These are phyloP conservation scores for Cryptomyrus ogoouensis DNA, from an alignment of 2,113 vertebrate species.

Conservation along the genomic window DNA sequence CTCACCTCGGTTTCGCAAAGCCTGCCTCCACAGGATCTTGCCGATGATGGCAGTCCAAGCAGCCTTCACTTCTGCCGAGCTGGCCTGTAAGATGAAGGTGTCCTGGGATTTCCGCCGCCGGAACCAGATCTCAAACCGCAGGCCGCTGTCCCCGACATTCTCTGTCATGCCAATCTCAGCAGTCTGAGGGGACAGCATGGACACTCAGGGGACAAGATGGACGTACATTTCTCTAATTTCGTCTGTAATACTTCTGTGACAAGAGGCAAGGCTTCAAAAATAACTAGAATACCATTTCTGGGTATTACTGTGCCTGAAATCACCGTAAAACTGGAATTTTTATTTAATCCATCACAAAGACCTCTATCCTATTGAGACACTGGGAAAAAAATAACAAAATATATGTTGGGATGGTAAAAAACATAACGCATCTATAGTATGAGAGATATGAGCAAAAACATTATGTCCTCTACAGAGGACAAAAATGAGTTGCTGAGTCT, in stretches of 20 bases:
- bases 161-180: slow-evolving; percentile 77
- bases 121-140: slow-evolving; percentile 82
- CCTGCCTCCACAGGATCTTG: slow-evolving; percentile 77
- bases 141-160: slow-evolving; percentile 70
- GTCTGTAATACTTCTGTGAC: background rate
- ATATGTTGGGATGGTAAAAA: background rate
- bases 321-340: background rate
- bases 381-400: background rate
- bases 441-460: background rate
- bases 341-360: background rate
- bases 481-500: background rate
- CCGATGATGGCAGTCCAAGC: slow-evolving; percentile 68
- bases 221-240: background rate
- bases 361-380: background rate
- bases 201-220: background rate
- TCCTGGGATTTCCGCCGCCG: slow-evolving; percentile 72
- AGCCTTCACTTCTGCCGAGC: slow-evolving; percentile 63
- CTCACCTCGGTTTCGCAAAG: slow-evolving; percentile 72
- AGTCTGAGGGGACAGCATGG: slow-evolving; percentile 48
- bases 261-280: background rate
- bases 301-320: background rate
- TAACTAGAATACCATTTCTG: background rate
- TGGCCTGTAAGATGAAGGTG: slow-evolving; percentile 72
- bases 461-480: background rate
- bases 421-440: background rate